Conservation (phyloP, 2,113 vertebrate genomes). For the Nipponia nippon region DNA sequence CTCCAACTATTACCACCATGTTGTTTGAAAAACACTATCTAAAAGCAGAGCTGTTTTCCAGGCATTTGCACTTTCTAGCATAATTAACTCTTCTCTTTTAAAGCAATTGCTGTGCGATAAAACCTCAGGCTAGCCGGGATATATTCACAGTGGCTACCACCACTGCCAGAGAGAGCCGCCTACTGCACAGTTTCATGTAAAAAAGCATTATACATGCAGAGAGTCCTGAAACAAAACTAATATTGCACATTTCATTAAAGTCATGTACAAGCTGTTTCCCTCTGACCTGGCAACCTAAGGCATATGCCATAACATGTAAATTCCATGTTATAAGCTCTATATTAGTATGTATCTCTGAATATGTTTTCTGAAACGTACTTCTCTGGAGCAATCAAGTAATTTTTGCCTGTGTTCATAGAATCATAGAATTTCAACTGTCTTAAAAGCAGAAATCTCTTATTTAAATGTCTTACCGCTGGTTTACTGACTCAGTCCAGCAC, state of each 20-base stretch:
- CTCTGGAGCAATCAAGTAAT: background rate
- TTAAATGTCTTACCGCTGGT: rapidly evolving
- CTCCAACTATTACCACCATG: background rate
- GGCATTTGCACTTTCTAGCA: background rate
- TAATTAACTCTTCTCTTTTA: background rate
- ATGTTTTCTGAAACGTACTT: background rate
- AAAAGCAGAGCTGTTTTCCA: background rate
- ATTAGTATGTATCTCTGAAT: background rate
- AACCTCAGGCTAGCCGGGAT: background rate
- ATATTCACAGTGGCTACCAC: background rate
- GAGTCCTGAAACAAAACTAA: background rate
- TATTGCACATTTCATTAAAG: background rate
- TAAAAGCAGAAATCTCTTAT: background rate
- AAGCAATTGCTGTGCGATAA: background rate
- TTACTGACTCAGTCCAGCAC: background rate
- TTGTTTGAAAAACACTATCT: background rate
- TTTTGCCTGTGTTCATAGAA: background rate
- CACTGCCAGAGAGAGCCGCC: background rate
- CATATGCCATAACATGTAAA: background rate
- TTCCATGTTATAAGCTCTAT: background rate
- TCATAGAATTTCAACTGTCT: background rate
- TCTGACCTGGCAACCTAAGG: background rate
- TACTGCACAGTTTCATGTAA: background rate
- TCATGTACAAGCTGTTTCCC: background rate
- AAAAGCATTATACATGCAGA: background rate